Evolutionary conservation across 2,797 vertebrate genomes (phyloP).

Genomic region (Todus mexicanus): DNA sequence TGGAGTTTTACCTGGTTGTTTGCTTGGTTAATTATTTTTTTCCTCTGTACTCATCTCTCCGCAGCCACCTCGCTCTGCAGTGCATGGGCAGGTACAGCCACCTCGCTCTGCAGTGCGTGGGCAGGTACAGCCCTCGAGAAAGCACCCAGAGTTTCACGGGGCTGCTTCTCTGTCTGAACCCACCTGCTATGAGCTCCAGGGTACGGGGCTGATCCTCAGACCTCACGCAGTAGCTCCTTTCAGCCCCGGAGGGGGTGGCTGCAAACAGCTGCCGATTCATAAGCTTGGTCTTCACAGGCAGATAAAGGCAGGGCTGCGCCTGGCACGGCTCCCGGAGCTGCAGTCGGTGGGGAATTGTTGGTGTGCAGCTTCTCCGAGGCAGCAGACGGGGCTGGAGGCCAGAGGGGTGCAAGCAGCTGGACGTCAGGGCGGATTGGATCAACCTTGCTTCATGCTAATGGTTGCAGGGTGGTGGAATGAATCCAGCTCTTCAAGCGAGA

Average conservation of each 20-base stretch:
- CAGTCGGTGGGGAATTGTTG: not conserved
- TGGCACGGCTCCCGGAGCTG: not conserved
- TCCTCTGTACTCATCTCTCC: not conserved
- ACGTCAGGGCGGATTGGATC: not conserved
- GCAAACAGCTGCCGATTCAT: not conserved
- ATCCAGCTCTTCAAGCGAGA: not conserved
- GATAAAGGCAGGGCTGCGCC: not conserved
- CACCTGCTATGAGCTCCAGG: not conserved
- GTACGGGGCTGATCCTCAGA: fast-evolving
- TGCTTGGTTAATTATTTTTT: not conserved
- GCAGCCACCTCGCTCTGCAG: not conserved
- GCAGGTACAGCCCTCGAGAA: not conserved
- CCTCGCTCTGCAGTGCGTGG: too few relatives aligned
- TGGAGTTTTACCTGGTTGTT: not conserved
- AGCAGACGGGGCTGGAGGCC: not conserved
- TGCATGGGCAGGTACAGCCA: not conserved
- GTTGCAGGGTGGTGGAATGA: fast-evolving
- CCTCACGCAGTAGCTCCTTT: not conserved
- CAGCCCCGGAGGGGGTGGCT: not conserved
- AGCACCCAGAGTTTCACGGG: not conserved
- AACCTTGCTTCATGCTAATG: not conserved
- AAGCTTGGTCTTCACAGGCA: not conserved
- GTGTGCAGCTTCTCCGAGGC: not conserved
- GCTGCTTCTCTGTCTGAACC: not conserved
- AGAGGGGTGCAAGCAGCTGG: not conserved